phyloP scores from a whole-genome alignment of 2,797 vertebrate genomes.

The Sebastes baramenuke region DNA sequence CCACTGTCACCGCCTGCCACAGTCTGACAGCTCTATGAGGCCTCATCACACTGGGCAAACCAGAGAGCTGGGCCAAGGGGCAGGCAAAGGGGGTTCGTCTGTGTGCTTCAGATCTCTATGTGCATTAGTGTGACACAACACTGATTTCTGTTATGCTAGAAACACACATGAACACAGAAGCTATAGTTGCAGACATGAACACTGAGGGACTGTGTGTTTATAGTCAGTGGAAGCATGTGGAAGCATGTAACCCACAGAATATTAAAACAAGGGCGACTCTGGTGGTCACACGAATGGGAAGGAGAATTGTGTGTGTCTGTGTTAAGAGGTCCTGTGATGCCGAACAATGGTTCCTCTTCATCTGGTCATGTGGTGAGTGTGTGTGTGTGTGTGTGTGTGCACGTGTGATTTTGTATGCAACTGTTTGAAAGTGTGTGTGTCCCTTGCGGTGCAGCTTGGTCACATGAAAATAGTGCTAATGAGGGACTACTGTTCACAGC shows the following conservation, averaged over 20 bases:
- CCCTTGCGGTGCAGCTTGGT: slow-evolving; percentile 64
- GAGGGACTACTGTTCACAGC: slow-evolving; percentile 73
- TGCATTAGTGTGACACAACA: slow-evolving; percentile 53
- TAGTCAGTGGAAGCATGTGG: slow-evolving; percentile 58
- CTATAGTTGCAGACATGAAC: slow-evolving; percentile 44
- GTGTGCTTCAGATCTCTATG: slow-evolving; percentile 45
- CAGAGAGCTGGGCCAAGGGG: slow-evolving; percentile 17
- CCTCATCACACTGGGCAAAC: slow-evolving; percentile 53
- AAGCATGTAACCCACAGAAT: slow-evolving; percentile 73
- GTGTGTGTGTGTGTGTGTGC: slow-evolving; percentile 1
- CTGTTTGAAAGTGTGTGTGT: slow-evolving; percentile 47
- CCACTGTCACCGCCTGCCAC: slow-evolving; percentile 70
- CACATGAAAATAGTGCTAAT: slow-evolving; percentile 80
- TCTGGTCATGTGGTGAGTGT: slow-evolving; percentile 78
- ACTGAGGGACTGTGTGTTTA: slow-evolving; percentile 66
- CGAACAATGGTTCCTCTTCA: slow-evolving; percentile 82
- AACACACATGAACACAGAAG: slow-evolving; percentile 56
- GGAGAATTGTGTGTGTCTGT: slow-evolving; percentile 71
- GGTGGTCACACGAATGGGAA: slow-evolving; percentile 64
- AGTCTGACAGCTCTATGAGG: slow-evolving; percentile 70
- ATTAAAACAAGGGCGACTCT: slow-evolving; percentile 73
- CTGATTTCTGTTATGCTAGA: slow-evolving; percentile 53
- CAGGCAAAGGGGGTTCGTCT: slow-evolving; percentile 20
- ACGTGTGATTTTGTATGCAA: slow-evolving; percentile 63
- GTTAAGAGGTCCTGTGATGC: slow-evolving; percentile 79